Evolutionary conservation across 2,113 vertebrate genomes (phyloP), one percentile per base, ranked within the genome.

Genomic region (Xyliphius kryptos): DNA sequence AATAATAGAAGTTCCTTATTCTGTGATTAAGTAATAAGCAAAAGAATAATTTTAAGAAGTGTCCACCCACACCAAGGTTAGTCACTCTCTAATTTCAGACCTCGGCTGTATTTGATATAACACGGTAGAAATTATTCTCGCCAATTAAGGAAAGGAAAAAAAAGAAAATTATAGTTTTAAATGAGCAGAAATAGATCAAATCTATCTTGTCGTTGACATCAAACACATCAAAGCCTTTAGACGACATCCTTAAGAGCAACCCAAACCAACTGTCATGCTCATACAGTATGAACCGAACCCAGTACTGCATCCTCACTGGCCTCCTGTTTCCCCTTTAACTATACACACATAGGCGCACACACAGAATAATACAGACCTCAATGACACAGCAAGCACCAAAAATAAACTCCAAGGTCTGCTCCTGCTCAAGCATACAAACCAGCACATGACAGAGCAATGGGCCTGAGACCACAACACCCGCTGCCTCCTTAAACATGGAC

Each of bases 351-450:
- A 48, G n/a, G n/a, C n/a, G n/a, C n/a, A n/a, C n/a, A n/a, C n/a
- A n/a, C n/a, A n/a, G n/a, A n/a, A n/a, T n/a, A n/a, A n/a, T n/a
- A n/a, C n/a, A n/a, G 61, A 52, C 78, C 72, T 73, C 81, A 83
- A 83, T 86, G 76, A 84, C 70, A 83, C 71, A 60, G 80, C 68
- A 65, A 50, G 63, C 61, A 62, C 71, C 64, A 67, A 72, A 62
- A 67, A 75, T 75, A 63, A 69, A 72, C 56, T 60, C 49, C 16
- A 19, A 61, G 47, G 36, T 11, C 40, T 55, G 21, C 51, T 56
- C 11, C 43, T 36, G 10, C 26, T 68, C 56, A 60, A 50, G 22
- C 43, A 59, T 41, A 38, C 50, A 51, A 61, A 67, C 52, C 65
- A 58, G 53, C 43, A 63, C 26, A 61, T n/a, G 17, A 53, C 44